Evolutionary conservation across 2,888 invertebrate species (phyloP), one percentile per base, ranked within the genome.

Genomic region (Lasioglossum morio): DNA sequence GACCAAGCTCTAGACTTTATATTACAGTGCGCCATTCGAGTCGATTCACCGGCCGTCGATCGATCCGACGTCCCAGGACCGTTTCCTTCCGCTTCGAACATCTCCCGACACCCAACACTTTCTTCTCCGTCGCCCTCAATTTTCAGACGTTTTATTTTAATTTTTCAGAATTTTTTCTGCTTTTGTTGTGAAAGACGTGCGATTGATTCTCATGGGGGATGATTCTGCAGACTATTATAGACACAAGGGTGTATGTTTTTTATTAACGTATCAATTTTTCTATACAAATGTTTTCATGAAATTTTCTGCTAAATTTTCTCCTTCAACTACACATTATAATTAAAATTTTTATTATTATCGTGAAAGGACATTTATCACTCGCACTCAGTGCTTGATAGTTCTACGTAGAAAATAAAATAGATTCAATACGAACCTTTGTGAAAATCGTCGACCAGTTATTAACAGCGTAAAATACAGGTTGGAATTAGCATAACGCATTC

Each of bases 1-100:
- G 92, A 93, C 92, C 91, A 81, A 87, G 90, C 90, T 91, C 87
- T 89, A 90, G 92, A 93, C 93, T 93, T 93, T 93, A 92, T 93
- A 94, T 94, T 92, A 93, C 93, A 93, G 93, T 90, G 88, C 90
- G 90, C 92, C 79, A 75, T 85, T 85, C 81, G 70, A 57, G 30
- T 37, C 40, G 27, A 66, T 19, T 43, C 69, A 53, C 66, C 69
- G 37, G 40, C 30, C 43, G 14, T n/a, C 87, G 87, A 91, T 89
- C 90, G 79, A 84, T 89, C 83, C 82, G 75, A 37, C 70, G 34
- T 63, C 34, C 74, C 63, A 30, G 76, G 70, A 80, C 57, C 77
- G 77, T 78, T 84, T 69, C 82, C 72, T 16, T 74, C 48, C 23
- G 30, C 40, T 30, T 76, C 69, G 37, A 43, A 79, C 43, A 57